Percentiles rank a stretch among this genome's conserved stretches.
Evolutionary conservation across 1,140 invertebrate genomes (phyloP).

Genomic region (Drosophila ironensis): DNA sequence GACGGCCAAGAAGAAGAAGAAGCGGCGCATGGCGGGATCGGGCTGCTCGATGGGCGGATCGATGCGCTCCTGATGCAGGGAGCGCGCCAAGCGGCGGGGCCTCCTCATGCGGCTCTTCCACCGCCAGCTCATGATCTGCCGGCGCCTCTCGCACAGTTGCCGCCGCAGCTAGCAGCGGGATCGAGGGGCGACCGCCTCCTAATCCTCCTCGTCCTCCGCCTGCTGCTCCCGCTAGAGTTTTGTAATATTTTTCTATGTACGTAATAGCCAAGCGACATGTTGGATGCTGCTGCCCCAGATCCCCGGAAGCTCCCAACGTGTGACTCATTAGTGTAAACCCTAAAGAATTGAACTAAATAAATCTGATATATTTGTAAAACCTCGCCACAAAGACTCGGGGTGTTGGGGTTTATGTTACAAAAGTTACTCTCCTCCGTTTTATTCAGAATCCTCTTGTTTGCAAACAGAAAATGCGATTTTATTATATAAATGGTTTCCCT

Average conservation of each 20-base stretch:
- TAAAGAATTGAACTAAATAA: slow-evolving; percentile 58
- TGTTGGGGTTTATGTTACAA: slow-evolving; percentile 35
- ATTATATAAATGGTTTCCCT: slow-evolving; percentile 24
- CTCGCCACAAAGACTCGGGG: not conserved
- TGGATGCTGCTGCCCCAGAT: slow-evolving; percentile 7
- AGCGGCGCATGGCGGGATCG: slow-evolving; percentile 83
- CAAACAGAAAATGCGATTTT: slow-evolving; percentile 39
- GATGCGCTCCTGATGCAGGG: slow-evolving; percentile 57
- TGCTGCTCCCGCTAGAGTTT: slow-evolving; percentile 24
- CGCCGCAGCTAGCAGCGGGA: slow-evolving; percentile 51
- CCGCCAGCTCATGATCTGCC: slow-evolving; percentile 59
- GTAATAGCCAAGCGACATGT: slow-evolving; percentile 48
- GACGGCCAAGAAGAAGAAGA: slow-evolving; percentile 93
- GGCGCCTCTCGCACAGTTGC: slow-evolving; percentile 33
- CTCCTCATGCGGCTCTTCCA: slow-evolving; percentile 61
- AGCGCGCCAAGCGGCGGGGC: slow-evolving; percentile 51
- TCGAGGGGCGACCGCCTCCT: not conserved
- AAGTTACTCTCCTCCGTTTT: slow-evolving; percentile 37
- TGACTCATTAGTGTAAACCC: slow-evolving; percentile 63
- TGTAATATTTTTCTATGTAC: slow-evolving; percentile 73
- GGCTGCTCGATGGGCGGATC: slow-evolving; percentile 41
- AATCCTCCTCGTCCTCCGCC: slow-evolving; percentile 1
- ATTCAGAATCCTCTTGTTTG: slow-evolving; percentile 34
- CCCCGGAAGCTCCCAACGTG: slow-evolving; percentile 19
- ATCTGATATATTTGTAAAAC: slow-evolving; percentile 69